Evolutionary conservation across 2,113 vertebrate species (phyloP).

Genomic region (Pterophyllum scalare): DNA sequence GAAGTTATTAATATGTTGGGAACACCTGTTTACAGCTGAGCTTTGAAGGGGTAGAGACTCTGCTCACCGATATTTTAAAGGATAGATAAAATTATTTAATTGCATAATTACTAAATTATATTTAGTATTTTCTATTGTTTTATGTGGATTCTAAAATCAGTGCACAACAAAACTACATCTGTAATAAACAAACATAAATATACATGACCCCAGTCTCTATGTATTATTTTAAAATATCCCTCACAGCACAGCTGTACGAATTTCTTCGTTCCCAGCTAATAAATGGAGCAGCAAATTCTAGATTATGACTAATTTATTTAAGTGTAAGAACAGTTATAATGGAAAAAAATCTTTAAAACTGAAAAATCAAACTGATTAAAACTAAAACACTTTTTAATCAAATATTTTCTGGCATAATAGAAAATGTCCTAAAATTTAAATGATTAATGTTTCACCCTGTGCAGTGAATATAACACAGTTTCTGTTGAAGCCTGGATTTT

Average conservation of each 20-base stretch:
- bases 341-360: neutral
- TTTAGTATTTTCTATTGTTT: neutral
- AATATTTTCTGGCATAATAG: neutral
- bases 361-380: neutral
- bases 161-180: neutral
- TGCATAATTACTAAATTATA: neutral
- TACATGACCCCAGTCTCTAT: no score
- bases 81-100: neutral
- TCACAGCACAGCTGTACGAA: neutral
- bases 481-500: neutral
- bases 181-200: neutral
- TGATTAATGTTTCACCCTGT: conserved; percentile 2
- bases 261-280: neutral
- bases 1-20: neutral
- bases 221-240: neutral
- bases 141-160: neutral
- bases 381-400: neutral
- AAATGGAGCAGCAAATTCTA: neutral
- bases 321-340: neutral
- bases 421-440: neutral
- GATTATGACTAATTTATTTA: neutral
- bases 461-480: neutral
- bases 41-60: neutral
- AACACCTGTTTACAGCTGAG: conserved; percentile 24
- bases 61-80: neutral